These are phyloP conservation scores for Perithous albicinctus DNA, from an alignment of 2,888 invertebrate genomes.

Conservation along the genomic window DNA sequence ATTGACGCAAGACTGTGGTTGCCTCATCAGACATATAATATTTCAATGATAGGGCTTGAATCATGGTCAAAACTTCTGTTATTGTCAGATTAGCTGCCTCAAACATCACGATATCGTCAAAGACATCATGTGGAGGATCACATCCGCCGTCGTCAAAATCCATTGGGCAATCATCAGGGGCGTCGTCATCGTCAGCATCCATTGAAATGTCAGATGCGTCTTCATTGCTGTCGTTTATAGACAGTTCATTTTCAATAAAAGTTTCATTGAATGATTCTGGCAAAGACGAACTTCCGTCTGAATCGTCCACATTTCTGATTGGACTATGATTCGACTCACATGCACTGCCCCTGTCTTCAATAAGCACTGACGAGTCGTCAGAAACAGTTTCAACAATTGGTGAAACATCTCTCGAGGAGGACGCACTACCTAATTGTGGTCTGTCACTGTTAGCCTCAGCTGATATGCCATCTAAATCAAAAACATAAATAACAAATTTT, in stretches of 20 bases:
- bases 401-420: no score
- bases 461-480: no score
- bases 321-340: conserved; percentile 12
- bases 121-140: conserved; percentile 25
- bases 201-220: no score
- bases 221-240: no score
- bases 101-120: conserved; percentile 44
- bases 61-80: conserved; percentile 37
- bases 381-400: no score
- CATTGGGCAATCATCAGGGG: conserved; percentile 8
- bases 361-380: conserved; percentile 11
- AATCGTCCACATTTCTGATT: conserved; percentile 11
- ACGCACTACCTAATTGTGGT: no score
- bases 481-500: no score
- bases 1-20: conserved; percentile 22
- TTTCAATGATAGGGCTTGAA: conserved; percentile 25
- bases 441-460: no score
- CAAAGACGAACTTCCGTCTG: conserved; percentile 24
- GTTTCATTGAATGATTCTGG: no score
- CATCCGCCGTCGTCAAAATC: conserved; percentile 20
- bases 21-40: conserved; percentile 47
- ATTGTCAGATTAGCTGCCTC: conserved; percentile 45
- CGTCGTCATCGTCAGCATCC: no score
- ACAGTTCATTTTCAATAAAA: no score
- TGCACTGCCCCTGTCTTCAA: conserved; percentile 22